These are phyloP conservation scores for Diaprepes abbreviatus DNA, from an alignment of 2,888 invertebrate genomes.

Conservation along the genomic window DNA sequence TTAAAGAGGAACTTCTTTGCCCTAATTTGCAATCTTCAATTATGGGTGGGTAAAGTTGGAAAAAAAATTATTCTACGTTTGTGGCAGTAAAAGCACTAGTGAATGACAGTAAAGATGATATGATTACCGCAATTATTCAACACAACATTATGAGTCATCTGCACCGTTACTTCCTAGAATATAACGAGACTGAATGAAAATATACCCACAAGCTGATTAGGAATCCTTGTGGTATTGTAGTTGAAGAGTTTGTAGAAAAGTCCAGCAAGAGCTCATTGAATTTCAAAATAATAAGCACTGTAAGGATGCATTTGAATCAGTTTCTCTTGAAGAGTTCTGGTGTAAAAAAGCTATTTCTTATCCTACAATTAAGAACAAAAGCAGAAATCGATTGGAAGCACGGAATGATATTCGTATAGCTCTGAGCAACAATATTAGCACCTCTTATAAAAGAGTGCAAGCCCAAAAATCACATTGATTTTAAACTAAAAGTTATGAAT, in stretches of 20 bases:
- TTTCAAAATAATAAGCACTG: not conserved
- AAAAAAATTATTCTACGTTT: no score
- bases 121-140: not conserved
- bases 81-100: no score
- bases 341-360: constrained; percentile 7
- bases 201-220: constrained; percentile 3
- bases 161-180: constrained; percentile 12
- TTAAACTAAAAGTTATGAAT: no score
- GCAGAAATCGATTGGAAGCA: no score
- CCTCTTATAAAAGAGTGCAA: no score
- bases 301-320: constrained; percentile 20
- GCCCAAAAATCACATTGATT: no score
- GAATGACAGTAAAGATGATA: not conserved
- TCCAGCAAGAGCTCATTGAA: constrained; percentile 9
- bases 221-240: not conserved
- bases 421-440: no score
- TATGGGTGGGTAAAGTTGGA: no score
- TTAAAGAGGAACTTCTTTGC: no score
- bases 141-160: constrained; percentile 5
- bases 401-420: no score
- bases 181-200: constrained; percentile 5
- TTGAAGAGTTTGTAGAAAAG: constrained; percentile 1
- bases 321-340: not conserved
- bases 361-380: not conserved
- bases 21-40: no score